phyloP scores from a whole-genome alignment of 2,888 invertebrate genomes.

The Colostygia pectinataria region DNA sequence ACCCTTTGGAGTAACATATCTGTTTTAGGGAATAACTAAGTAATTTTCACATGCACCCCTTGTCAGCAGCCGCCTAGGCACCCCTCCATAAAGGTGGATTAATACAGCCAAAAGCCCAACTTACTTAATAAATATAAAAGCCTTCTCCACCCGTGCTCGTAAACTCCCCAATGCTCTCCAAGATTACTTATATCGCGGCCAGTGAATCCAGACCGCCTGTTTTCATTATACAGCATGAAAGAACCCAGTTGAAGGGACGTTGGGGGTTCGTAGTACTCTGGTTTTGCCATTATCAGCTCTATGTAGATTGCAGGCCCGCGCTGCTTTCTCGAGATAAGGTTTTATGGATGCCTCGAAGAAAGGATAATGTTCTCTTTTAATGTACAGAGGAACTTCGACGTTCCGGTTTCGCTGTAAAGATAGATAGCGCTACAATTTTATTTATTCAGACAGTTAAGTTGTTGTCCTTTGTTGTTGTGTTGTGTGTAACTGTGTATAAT shows the following conservation, averaged over 20 bases:
- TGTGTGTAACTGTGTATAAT: too few species aligned
- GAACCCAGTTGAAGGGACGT: constrained; percentile 42
- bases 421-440: constrained; percentile 50
- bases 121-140: constrained; percentile 84
- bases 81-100: constrained; percentile 81
- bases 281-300: constrained; percentile 78
- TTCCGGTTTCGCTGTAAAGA: constrained; percentile 64
- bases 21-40: constrained; percentile 13
- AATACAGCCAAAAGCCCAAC: constrained; percentile 82
- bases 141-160: constrained; percentile 77
- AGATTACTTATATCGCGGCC: constrained; percentile 78
- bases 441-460: constrained; percentile 19
- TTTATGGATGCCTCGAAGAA: constrained; percentile 74
- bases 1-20: constrained; percentile 4
- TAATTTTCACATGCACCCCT: constrained; percentile 35
- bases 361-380: constrained; percentile 80
- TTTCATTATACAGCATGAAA: constrained; percentile 61
- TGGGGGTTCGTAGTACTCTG: constrained; percentile 49
- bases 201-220: constrained; percentile 53
- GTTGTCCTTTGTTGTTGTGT: constrained; percentile 9
- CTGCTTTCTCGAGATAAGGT: constrained; percentile 79
- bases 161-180: constrained; percentile 77
- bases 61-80: constrained; percentile 63
- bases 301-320: constrained; percentile 79
- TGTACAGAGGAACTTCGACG: constrained; percentile 63